Percentiles rank a stretch among this genome's conserved stretches.
Evolutionary conservation across 1,140 invertebrate species (phyloP).

Genomic region (Drosophila watanabei): DNA sequence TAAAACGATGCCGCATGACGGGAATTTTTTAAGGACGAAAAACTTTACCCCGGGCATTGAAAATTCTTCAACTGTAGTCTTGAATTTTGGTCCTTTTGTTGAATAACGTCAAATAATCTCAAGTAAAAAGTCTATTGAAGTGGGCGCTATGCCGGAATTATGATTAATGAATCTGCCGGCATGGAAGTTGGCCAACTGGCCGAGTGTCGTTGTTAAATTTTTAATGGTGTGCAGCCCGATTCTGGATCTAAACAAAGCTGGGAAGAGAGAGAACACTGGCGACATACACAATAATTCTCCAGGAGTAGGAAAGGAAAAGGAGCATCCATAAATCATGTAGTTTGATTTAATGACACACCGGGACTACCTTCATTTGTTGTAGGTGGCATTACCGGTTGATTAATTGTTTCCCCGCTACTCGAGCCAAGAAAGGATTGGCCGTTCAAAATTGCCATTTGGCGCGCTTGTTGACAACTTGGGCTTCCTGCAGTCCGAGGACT

Average conservation of each 20-base stretch:
- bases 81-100: slow-evolving; percentile 43
- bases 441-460: slow-evolving; percentile 71
- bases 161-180: slow-evolving; percentile 68
- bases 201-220: slow-evolving; percentile 67
- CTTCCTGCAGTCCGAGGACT: neutral
- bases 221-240: slow-evolving; percentile 62
- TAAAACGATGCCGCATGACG: slow-evolving; percentile 62
- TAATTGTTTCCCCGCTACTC: slow-evolving; percentile 55
- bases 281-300: slow-evolving; percentile 52
- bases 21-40: slow-evolving; percentile 54
- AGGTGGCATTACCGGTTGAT: slow-evolving; percentile 65
- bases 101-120: slow-evolving; percentile 62
- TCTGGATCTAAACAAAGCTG: slow-evolving; percentile 64
- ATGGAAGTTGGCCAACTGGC: slow-evolving; percentile 68
- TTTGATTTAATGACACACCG: slow-evolving; percentile 73
- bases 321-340: slow-evolving; percentile 67
- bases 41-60: slow-evolving; percentile 65
- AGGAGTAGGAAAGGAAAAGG: slow-evolving; percentile 12
- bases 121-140: slow-evolving; percentile 43
- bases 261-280: slow-evolving; percentile 41
- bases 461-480: slow-evolving; percentile 71
- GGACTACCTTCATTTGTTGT: slow-evolving; percentile 44
- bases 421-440: slow-evolving; percentile 67
- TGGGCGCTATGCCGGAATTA: slow-evolving; percentile 53
- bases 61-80: slow-evolving; percentile 64